These are phyloP conservation scores for Ecliptopera silaceata DNA, from an alignment of 2,888 invertebrate species.

Conservation along the genomic window DNA sequence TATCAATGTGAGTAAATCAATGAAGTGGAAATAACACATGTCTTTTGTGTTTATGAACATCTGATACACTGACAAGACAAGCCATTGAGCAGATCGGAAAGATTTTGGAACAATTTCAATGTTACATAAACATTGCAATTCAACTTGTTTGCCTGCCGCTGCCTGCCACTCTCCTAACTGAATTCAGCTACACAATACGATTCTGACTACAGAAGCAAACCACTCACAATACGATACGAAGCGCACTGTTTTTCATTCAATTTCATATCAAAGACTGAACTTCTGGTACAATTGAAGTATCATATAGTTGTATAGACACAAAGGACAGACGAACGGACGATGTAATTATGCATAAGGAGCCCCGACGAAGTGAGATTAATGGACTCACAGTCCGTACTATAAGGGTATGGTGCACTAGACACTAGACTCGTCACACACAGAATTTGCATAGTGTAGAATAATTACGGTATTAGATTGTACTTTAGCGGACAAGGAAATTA, in stretches of 20 bases:
- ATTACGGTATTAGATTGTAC: not conserved
- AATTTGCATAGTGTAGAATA: not conserved
- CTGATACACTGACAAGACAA: too few species aligned
- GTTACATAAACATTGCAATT: not conserved
- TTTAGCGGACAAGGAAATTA: not conserved
- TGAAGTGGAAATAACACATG: too few species aligned
- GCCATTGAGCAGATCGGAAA: too few species aligned
- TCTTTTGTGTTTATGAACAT: too few species aligned
- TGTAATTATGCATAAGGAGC: conserved; percentile 53
- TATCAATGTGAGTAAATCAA: too few species aligned
- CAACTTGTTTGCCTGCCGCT: not conserved
- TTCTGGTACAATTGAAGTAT: conserved; percentile 12
- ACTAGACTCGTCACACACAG: not conserved
- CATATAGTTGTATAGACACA: conserved; percentile 24
- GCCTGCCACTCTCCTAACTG: not conserved
- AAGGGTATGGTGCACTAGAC: conserved; percentile 5
- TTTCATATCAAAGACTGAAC: not conserved
- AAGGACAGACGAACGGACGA: conserved; percentile 42
- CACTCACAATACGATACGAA: not conserved
- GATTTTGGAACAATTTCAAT: too few species aligned
- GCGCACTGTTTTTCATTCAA: conserved; percentile 3
- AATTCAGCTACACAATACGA: not conserved
- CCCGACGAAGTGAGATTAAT: conserved; percentile 45
- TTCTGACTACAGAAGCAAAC: not conserved
- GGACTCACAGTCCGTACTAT: conserved; percentile 24